These are phyloP conservation scores for Asarcornis scutulata DNA, from an alignment of 2,113 vertebrate species.

Conservation along the genomic window DNA sequence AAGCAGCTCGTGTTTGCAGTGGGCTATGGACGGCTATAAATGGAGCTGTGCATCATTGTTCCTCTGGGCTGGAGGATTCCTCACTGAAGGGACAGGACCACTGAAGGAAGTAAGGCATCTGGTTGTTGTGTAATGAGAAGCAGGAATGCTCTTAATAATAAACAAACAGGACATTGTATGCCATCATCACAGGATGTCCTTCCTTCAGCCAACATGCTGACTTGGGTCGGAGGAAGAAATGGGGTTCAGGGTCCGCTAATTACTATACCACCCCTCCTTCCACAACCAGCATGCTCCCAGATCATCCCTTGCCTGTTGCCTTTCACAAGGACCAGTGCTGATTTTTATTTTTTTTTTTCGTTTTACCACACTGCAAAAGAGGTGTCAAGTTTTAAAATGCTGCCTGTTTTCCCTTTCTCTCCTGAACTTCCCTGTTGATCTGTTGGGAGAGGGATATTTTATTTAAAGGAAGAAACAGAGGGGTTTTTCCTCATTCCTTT, in stretches of 20 bases:
- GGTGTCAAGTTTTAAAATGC: neutral
- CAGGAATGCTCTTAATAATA: constrained; percentile 87
- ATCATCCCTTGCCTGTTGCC: neutral
- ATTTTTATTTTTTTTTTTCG: neutral
- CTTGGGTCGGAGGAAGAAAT: constrained; percentile 65
- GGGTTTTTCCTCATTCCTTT: neutral
- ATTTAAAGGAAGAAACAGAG: neutral
- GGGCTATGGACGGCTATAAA: constrained; percentile 70
- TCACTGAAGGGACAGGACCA: constrained; percentile 73
- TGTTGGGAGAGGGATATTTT: neutral
- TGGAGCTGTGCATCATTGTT: constrained; percentile 72
- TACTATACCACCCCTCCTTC: constrained; percentile 6
- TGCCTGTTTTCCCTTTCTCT: neutral
- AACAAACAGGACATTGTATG: constrained; percentile 89
- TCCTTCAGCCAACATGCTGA: constrained; percentile 81
- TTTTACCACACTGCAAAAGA: neutral
- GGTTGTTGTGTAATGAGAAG: constrained; percentile 87
- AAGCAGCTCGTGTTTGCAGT: neutral
- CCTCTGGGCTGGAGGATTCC: constrained; percentile 70
- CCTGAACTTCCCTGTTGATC: neutral
- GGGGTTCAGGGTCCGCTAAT: constrained; percentile 31
- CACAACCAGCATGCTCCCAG: neutral
- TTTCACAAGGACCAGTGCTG: neutral
- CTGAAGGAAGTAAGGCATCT: constrained; percentile 82
- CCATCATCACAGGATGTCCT: constrained; percentile 92